These are phyloP conservation scores for Podiceps cristatus DNA, from an alignment of 2,113 vertebrate species.

Conservation along the genomic window DNA sequence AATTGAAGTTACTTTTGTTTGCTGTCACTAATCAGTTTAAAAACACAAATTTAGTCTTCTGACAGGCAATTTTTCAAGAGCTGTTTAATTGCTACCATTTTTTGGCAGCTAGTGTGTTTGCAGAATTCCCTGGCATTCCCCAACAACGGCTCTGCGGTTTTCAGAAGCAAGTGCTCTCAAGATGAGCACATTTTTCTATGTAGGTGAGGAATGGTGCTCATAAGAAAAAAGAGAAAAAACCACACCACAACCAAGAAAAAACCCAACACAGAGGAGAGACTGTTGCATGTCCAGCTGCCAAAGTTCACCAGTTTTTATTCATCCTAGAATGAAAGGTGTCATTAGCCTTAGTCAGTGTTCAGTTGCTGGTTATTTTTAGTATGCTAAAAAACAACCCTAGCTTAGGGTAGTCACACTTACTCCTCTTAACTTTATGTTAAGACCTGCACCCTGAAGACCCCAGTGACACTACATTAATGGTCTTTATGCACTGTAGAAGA, in stretches of 20 bases:
- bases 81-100: slow-evolving; percentile 20
- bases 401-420: background rate
- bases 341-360: background rate
- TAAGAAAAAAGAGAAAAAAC: background rate
- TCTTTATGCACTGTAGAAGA: background rate
- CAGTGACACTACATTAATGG: background rate
- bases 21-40: background rate
- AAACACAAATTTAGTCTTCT: background rate
- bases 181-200: too few species aligned
- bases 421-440: background rate
- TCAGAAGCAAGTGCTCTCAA: background rate
- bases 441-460: background rate
- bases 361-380: background rate
- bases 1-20: background rate
- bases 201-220: too few species aligned
- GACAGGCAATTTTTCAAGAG: slow-evolving; percentile 47
- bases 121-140: slow-evolving; percentile 4
- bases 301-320: background rate
- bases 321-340: background rate
- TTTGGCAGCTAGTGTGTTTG: background rate
- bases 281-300: background rate
- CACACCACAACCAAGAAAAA: too few species aligned
- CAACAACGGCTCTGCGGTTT: background rate
- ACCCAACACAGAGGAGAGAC: background rate
- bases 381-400: background rate